Evolutionary conservation across 2,113 vertebrate genomes (phyloP).

Genomic region (Tupaia tana): DNA sequence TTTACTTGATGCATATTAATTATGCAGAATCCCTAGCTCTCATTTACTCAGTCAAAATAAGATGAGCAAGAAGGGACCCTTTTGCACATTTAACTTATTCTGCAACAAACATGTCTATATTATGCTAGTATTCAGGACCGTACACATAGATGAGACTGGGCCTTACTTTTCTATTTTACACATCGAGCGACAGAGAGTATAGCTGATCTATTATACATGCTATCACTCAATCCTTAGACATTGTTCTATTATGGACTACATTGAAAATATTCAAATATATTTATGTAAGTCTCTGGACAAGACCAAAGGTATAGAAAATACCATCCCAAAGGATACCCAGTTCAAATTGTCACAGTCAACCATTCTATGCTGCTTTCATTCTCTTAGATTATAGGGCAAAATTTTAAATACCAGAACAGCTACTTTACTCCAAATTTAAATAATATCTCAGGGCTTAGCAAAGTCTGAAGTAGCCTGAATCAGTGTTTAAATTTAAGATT

Average conservation of each 20-base stretch:
- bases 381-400: background rate
- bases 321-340: background rate
- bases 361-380: background rate
- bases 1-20: background rate
- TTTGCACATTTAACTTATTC: background rate
- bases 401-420: background rate
- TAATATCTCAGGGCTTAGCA: background rate
- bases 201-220: background rate
- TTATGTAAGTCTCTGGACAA: background rate
- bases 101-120: background rate
- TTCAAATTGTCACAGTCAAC: background rate
- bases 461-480: background rate
- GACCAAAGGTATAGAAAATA: background rate
- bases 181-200: background rate
- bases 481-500: background rate
- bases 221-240: background rate
- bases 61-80: background rate
- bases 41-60: background rate
- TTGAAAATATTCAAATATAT: background rate
- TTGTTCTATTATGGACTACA: background rate
- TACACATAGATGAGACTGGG: background rate
- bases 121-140: background rate
- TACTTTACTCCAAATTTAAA: background rate
- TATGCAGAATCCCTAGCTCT: background rate
- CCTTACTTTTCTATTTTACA: background rate